phyloP scores from a whole-genome alignment of 2,113 vertebrate genomes.

The Pelecanoides urinatrix region DNA sequence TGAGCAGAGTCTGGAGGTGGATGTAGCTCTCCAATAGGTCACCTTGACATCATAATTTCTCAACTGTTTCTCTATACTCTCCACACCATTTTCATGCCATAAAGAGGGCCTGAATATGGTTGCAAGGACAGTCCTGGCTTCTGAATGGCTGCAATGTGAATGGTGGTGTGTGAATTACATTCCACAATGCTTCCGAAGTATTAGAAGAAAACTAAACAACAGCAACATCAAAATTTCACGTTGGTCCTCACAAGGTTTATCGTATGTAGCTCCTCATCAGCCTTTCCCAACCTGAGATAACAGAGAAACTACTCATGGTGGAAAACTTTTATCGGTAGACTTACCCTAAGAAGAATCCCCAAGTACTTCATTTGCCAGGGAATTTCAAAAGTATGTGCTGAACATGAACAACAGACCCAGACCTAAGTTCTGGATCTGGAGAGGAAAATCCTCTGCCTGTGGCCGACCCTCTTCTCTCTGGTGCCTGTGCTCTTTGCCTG shows the following conservation, averaged over 20 bases:
- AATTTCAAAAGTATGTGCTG: background rate
- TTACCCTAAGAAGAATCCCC: background rate
- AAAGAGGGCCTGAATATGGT: background rate
- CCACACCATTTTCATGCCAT: background rate
- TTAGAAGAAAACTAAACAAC: background rate
- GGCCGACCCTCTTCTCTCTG: background rate
- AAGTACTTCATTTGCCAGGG: background rate
- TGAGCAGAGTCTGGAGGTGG: background rate
- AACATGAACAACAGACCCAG: background rate
- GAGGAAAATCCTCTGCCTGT: background rate
- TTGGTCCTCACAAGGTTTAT: background rate
- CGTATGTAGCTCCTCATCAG: background rate
- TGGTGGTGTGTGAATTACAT: background rate
- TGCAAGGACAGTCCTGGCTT: background rate
- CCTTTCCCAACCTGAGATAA: background rate
- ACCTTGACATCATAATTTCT: background rate
- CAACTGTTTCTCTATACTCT: background rate
- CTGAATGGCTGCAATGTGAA: background rate
- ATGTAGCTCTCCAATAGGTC: background rate
- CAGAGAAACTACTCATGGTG: background rate
- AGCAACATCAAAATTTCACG: background rate
- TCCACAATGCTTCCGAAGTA: fast-evolving
- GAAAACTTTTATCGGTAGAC: background rate
- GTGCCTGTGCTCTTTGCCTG: background rate
- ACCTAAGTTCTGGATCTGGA: background rate